Percentiles rank a stretch among this genome's conserved stretches.
Conservation (phyloP, 2,797 vertebrate species). For the Hirundo rustica region DNA sequence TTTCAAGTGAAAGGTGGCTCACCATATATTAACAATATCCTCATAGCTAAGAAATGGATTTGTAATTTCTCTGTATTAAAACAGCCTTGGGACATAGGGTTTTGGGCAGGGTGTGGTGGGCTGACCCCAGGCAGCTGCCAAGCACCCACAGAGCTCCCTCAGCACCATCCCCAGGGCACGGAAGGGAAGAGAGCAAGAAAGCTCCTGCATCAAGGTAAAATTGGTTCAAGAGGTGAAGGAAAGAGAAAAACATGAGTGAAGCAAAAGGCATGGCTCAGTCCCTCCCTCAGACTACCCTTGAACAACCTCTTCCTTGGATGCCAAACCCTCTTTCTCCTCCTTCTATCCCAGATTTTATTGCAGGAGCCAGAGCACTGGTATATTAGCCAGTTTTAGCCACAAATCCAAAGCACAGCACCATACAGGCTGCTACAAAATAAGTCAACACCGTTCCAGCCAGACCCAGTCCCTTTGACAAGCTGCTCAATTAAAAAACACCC, state of each 20-base stretch:
- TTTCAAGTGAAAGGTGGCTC: not conserved
- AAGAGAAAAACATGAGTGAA: not conserved
- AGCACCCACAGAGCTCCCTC: not conserved
- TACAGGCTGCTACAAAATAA: not conserved
- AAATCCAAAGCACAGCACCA: not conserved
- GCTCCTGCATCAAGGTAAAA: not conserved
- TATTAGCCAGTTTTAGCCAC: not conserved
- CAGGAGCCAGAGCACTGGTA: not conserved
- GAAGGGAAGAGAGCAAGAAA: not conserved
- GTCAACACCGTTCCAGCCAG: not conserved
- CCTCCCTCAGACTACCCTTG: not conserved
- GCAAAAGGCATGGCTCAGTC: not conserved
- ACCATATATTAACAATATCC: not conserved
- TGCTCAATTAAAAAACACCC: not conserved
- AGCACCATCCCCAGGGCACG: not conserved
- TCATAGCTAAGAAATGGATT: not conserved
- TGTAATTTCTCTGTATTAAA: not conserved
- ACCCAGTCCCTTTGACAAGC: rapidly evolving
- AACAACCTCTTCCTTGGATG: not conserved
- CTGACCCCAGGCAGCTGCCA: not conserved
- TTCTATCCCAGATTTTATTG: not conserved
- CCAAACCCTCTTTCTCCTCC: not conserved
- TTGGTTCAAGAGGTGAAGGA: not conserved
- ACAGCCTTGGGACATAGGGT: not conserved
- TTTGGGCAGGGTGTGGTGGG: not conserved